Base-by-base conservation (phyloP, 2,888 invertebrate species). In the Trachelus iudaicus region DNA sequence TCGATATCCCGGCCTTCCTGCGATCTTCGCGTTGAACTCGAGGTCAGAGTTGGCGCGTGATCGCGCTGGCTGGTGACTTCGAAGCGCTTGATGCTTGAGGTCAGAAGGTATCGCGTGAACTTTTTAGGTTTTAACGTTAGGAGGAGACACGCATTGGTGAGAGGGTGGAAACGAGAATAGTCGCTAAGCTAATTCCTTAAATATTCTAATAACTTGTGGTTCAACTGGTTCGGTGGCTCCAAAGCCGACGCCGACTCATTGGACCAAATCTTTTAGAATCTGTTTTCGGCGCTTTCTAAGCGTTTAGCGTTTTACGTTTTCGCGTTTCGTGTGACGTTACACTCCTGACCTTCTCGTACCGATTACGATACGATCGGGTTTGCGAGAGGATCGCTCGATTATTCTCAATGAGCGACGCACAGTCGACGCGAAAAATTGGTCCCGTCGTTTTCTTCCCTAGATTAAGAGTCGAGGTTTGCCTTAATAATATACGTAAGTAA, bases 221-320 rank as follows among this genome's bases (percentile, higher is more conserved):
- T 71, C 71, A 71, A 71, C 56, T 56, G 56, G 56, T 56, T 56
- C 56, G 56, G 56, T 56, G 56, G 56, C 56, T 56, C 56, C 6
- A 15, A 15, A 56, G 56, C 56, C 56, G 56, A 56, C 6, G 23
- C 34, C 71, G 31, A 40, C 71, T 31, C 30, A 75, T 80, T 77
- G 81, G 84, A 79, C 79, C 82, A 73, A 80, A 79, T 81, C 75
- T 73, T 81, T 81, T 80, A 77, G 84, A 84, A 84, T 83, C 35
- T 81, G 80, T 77, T 76, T 81, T 79, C 71, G 73, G 35, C 75
- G 76, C 15, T 71, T 71, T 71, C 34, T 31, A 31, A 71, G 34
- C 71, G 34, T 56, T 56, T 56, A 23, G 56, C 56, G 56, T 56
- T 56, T 56, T 56, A 15, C 23, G 6, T 23, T 56, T 56, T 56